Evolutionary conservation across 2,888 invertebrate genomes (phyloP).

Genomic region (Gastrophysa polygoni): DNA sequence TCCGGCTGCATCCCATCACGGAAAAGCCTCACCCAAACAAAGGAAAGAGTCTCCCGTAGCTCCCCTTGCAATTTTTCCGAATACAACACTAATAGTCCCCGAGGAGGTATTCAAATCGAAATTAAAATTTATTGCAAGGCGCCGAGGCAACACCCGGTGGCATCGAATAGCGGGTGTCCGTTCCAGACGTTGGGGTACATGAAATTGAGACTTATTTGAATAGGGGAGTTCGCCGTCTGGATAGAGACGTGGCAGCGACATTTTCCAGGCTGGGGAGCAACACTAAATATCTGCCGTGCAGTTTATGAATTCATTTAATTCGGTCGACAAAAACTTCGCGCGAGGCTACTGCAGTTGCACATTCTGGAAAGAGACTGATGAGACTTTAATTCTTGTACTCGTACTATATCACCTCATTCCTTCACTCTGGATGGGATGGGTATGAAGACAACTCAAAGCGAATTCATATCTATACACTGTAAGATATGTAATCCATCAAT

Average conservation of each 20-base stretch:
- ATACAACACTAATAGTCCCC: constrained; percentile 6
- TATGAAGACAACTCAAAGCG: too few relatives aligned
- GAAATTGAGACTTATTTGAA: constrained; percentile 39
- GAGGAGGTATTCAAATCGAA: constrained; percentile 29
- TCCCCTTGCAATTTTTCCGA: neutral
- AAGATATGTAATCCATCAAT: too few relatives aligned
- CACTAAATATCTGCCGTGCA: neutral
- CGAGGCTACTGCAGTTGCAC: too few relatives aligned
- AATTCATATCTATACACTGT: too few relatives aligned
- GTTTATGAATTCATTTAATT: too few relatives aligned
- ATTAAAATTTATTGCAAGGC: constrained; percentile 49
- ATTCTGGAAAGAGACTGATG: too few relatives aligned
- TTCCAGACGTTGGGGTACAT: constrained; percentile 33
- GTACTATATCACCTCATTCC: too few relatives aligned
- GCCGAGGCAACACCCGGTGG: constrained; percentile 46
- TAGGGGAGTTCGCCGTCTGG: constrained; percentile 30
- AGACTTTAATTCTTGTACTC: too few relatives aligned
- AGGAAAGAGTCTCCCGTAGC: neutral
- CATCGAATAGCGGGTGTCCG: constrained; percentile 43
- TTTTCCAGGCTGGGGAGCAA: constrained; percentile 21
- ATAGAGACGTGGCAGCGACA: constrained; percentile 38
- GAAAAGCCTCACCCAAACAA: neutral
- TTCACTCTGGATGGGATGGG: too few relatives aligned
- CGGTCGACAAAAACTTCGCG: too few relatives aligned
- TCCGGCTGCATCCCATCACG: neutral